Percentiles rank a stretch among this genome's conserved stretches.
These are phyloP conservation scores for Callipepla californica DNA, from an alignment of 2,113 vertebrate species.

Conservation along the genomic window DNA sequence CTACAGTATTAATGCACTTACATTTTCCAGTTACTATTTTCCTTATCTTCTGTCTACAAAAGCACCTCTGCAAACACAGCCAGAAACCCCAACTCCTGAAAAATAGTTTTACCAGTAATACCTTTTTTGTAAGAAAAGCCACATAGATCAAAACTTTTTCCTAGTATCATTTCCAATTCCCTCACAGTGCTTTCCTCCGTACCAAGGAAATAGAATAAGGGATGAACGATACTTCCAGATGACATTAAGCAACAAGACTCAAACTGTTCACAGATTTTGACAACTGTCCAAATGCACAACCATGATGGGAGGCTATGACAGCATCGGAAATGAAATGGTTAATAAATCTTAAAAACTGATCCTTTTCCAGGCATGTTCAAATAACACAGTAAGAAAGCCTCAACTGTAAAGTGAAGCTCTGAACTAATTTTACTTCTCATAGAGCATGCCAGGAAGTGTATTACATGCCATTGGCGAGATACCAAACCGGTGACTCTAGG, in stretches of 20 bases:
- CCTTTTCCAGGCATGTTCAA: constrained; percentile 24
- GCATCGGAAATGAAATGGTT: constrained; percentile 43
- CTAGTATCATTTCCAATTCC: not conserved
- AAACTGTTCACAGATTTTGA: not conserved
- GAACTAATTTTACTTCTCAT: constrained; percentile 68
- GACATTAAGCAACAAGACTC: not conserved
- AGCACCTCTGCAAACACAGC: not conserved
- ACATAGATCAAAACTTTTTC: not conserved
- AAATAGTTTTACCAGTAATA: not conserved
- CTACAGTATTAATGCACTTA: not conserved
- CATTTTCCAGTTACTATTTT: not conserved
- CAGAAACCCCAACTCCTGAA: not conserved
- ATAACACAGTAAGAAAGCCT: not conserved
- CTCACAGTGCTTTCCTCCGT: not conserved
- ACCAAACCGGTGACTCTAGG: constrained; percentile 69
- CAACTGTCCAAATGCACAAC: not conserved
- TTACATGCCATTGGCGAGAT: constrained; percentile 67
- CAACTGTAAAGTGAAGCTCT: constrained; percentile 40
- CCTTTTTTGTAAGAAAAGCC: not conserved
- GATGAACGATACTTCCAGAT: not conserved
- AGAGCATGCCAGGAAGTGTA: constrained; percentile 62
- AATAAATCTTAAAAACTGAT: constrained; percentile 31
- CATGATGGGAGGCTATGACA: not conserved
- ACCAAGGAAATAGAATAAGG: not conserved
- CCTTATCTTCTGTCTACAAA: not conserved